These are phyloP conservation scores for Troilus luridus DNA, from an alignment of 2,888 invertebrate genomes.

Conservation along the genomic window DNA sequence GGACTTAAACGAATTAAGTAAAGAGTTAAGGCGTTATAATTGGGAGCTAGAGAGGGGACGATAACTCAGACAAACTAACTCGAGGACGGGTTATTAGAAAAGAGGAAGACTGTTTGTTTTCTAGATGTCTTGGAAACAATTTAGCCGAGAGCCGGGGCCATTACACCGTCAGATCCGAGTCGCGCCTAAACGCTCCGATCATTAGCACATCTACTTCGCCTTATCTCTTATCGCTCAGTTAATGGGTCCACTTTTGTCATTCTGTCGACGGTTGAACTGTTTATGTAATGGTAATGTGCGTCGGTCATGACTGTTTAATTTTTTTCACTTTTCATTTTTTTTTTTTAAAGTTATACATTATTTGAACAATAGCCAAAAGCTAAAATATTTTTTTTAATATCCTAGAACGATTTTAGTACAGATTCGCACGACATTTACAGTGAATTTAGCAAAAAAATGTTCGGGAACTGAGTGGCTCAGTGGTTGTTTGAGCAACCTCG, in stretches of 20 bases:
- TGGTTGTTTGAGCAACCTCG: too few relatives aligned
- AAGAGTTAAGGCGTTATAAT: constrained; percentile 35
- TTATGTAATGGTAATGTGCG: constrained; percentile 11
- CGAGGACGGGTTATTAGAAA: neutral
- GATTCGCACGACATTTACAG: too few relatives aligned
- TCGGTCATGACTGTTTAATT: neutral
- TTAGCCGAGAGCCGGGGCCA: neutral
- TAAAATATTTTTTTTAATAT: too few relatives aligned
- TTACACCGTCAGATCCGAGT: constrained; percentile 9
- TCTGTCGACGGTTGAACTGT: neutral
- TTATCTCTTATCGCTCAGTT: constrained; percentile 37
- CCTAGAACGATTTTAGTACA: too few relatives aligned
- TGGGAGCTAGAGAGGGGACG: neutral
- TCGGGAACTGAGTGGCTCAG: too few relatives aligned
- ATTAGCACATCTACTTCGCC: constrained; percentile 10
- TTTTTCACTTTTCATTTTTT: neutral
- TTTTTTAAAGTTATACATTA: neutral
- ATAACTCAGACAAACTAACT: constrained; percentile 39
- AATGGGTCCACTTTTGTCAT: constrained; percentile 42
- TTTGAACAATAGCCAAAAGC: too few relatives aligned
- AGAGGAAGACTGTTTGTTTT: neutral
- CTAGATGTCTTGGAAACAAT: constrained; percentile 40
- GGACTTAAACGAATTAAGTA: neutral
- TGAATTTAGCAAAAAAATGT: too few relatives aligned
- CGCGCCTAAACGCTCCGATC: constrained; percentile 38